Conservation (phyloP, 2,888 invertebrate species). For the Tortrix viridana region DNA sequence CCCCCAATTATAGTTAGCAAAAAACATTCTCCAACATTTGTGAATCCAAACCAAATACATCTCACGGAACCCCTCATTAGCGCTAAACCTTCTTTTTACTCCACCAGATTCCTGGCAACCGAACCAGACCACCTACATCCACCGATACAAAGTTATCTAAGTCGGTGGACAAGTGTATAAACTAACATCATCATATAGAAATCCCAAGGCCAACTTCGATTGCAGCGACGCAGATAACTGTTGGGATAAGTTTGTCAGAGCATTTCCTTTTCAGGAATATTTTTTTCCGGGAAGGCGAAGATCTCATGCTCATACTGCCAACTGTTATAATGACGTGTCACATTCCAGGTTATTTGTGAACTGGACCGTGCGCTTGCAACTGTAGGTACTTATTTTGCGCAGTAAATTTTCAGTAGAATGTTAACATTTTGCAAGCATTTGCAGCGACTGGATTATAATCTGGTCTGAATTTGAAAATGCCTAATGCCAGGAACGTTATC, state of each 20-base stretch:
- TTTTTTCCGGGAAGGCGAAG: constrained; percentile 26
- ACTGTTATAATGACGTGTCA: constrained; percentile 44
- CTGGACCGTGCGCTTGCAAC: constrained; percentile 18
- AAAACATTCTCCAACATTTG: neutral
- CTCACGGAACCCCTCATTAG: constrained; percentile 14
- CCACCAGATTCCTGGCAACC: constrained; percentile 5
- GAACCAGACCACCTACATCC: constrained; percentile 20
- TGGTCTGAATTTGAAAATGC: neutral
- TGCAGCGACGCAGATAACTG: neutral
- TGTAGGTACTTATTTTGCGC: constrained; percentile 18
- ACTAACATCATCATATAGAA: neutral
- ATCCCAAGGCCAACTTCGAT: neutral
- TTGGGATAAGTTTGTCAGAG: neutral
- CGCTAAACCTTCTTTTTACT: constrained; percentile 9
- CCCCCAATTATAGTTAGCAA: neutral
- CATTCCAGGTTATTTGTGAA: constrained; percentile 71
- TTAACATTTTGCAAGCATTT: constrained; percentile 4
- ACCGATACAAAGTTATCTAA: neutral
- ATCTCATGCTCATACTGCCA: constrained; percentile 31
- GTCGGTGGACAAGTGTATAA: neutral
- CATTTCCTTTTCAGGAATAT: constrained; percentile 25
- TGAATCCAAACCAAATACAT: neutral
- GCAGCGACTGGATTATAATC: neutral
- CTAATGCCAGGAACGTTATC: too few relatives aligned
- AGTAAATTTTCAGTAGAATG: constrained; percentile 18